Evolutionary conservation across 2,797 vertebrate genomes (phyloP).

Genomic region (Cygnus olor): DNA sequence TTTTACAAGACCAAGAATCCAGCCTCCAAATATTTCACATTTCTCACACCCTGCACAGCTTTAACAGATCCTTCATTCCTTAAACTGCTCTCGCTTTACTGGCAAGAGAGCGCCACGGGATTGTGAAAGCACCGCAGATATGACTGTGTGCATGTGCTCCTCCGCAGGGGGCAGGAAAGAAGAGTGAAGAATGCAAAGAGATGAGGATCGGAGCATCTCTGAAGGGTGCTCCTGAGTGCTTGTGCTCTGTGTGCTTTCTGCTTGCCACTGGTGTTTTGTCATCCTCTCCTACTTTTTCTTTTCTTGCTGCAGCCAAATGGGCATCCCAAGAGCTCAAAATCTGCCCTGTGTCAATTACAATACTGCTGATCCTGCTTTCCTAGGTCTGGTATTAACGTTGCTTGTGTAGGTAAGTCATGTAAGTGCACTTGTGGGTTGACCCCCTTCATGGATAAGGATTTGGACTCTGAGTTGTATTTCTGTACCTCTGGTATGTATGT

Average conservation of each 20-base stretch:
- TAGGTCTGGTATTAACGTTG: not conserved
- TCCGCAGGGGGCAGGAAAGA: not conserved
- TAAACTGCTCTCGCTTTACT: not conserved
- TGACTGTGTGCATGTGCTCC: accelerated
- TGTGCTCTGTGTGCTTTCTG: not conserved
- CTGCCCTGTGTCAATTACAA: accelerated
- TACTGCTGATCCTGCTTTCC: not conserved
- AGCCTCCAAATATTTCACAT: not conserved
- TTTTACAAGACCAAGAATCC: not conserved
- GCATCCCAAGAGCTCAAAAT: not conserved
- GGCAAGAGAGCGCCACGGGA: not conserved
- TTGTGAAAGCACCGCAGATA: accelerated
- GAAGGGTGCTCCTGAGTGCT: not conserved
- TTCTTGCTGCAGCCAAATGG: not conserved
- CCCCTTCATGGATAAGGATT: not conserved
- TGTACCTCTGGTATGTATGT: not conserved
- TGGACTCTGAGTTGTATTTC: not conserved
- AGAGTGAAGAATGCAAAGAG: not conserved
- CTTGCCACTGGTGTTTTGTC: not conserved
- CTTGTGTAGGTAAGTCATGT: not conserved
- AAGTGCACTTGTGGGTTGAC: accelerated
- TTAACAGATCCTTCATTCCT: not conserved
- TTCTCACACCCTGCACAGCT: not conserved
- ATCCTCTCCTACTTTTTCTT: not conserved
- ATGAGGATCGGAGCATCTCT: not conserved